These are phyloP conservation scores for Amphipyra tragopoginis DNA, from an alignment of 2,888 invertebrate genomes.

Conservation along the genomic window DNA sequence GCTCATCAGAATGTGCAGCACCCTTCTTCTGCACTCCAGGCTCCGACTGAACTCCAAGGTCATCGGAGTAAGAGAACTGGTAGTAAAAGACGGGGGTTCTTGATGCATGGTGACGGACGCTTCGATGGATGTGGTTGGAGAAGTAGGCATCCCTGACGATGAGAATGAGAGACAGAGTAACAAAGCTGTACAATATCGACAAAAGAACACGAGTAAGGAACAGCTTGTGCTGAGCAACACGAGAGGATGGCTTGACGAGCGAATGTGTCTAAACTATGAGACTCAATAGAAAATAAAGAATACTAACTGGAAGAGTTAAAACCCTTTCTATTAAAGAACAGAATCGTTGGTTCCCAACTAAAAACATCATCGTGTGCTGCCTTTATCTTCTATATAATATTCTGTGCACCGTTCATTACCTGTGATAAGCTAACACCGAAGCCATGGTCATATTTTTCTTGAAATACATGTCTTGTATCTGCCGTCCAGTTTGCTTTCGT, in stretches of 20 bases:
- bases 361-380: no score
- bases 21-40: conserved; percentile 72
- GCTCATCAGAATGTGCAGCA: conserved; percentile 83
- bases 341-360: no score
- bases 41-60: conserved; percentile 72
- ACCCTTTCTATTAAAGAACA: no score
- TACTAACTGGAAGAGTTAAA: no score
- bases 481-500: conserved; percentile 64
- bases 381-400: background rate
- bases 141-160: conserved; percentile 80
- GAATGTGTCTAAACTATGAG: no score
- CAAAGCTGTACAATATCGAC: no score
- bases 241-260: no score
- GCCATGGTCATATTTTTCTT: conserved; percentile 68
- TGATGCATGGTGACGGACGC: conserved; percentile 72
- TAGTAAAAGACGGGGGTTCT: conserved; percentile 76
- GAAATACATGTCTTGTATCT: conserved; percentile 78
- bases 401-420: conserved; percentile 62
- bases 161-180: no score
- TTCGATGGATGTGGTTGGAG: conserved; percentile 76
- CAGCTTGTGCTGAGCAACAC: no score
- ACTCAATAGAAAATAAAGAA: no score
- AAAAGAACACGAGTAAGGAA: no score
- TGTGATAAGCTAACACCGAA: conserved; percentile 75
- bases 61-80: conserved; percentile 77